Evolutionary conservation across 1,140 invertebrate genomes (phyloP).

Genomic region (Drosophila nebulosa): DNA sequence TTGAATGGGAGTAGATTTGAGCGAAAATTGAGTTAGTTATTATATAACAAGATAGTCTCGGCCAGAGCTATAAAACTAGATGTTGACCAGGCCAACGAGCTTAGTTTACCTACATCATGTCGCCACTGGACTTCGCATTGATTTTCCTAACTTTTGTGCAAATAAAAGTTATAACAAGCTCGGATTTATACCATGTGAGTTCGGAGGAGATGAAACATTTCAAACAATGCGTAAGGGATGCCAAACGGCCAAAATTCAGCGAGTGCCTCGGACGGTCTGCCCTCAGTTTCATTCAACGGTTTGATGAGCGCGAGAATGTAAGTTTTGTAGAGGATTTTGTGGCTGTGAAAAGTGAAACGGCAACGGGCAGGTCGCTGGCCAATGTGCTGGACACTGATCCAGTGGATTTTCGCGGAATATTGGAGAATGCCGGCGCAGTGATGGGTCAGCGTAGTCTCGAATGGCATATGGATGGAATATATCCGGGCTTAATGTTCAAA

Average conservation of each 20-base stretch:
- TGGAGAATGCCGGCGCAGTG: slow-evolving; percentile 86
- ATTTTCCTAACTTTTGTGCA: slow-evolving; percentile 24
- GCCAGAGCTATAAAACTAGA: slow-evolving; percentile 36
- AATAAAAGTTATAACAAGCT: slow-evolving; percentile 1
- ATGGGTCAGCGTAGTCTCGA: slow-evolving; percentile 87
- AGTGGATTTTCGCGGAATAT: slow-evolving; percentile 85
- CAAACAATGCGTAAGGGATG: slow-evolving; percentile 62
- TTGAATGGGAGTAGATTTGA: slow-evolving; percentile 49
- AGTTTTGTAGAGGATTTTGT: slow-evolving; percentile 84
- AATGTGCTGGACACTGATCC: slow-evolving; percentile 87
- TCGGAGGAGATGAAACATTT: slow-evolving; percentile 49
- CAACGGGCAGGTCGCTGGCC: slow-evolving; percentile 80
- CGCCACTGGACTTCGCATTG: neutral
- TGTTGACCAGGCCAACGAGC: slow-evolving; percentile 56
- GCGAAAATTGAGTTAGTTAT: slow-evolving; percentile 36
- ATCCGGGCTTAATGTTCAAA: slow-evolving; percentile 87
- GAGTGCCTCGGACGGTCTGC: slow-evolving; percentile 87
- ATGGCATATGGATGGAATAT: slow-evolving; percentile 86
- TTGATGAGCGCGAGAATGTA: slow-evolving; percentile 85
- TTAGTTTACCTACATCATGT: slow-evolving; percentile 48
- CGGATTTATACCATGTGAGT: slow-evolving; percentile 37
- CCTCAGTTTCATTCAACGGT: slow-evolving; percentile 84
- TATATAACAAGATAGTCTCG: slow-evolving; percentile 49
- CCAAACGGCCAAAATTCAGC: slow-evolving; percentile 53
- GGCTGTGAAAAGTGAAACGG: slow-evolving; percentile 83